Percentiles rank a stretch among this genome's conserved stretches.
Evolutionary conservation across 2,888 invertebrate genomes (phyloP).

Genomic region (Ferrisia virgata): DNA sequence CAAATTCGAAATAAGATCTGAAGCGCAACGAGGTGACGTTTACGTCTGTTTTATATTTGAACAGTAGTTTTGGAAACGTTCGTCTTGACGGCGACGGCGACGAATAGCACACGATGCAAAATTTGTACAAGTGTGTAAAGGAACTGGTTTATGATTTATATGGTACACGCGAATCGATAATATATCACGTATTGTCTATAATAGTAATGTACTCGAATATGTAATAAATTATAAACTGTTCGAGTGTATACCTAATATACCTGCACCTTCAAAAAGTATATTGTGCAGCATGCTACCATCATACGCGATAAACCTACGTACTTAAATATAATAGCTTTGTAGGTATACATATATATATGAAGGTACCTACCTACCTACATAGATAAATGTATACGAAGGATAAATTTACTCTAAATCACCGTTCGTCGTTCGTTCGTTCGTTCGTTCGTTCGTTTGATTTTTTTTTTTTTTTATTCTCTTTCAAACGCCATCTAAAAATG

Average conservation of each 20-base stretch:
- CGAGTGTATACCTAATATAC: not conserved
- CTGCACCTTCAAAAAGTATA: not conserved
- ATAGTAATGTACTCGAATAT: too few species aligned
- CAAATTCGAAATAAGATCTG: constrained; percentile 1
- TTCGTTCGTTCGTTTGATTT: too few species aligned
- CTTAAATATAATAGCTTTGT: not conserved
- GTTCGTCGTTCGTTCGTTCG: not conserved
- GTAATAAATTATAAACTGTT: not conserved
- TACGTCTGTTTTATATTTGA: constrained; percentile 32
- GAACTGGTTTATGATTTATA: constrained; percentile 14
- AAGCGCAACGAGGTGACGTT: constrained; percentile 19
- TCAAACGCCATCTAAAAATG: not conserved
- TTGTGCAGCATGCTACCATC: not conserved
- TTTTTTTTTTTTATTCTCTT: too few species aligned
- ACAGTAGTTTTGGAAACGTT: not conserved
- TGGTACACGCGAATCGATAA: not conserved
- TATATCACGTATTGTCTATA: constrained; percentile 3
- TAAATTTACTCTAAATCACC: not conserved
- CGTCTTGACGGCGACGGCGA: not conserved
- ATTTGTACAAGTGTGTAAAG: not conserved
- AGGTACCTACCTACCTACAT: not conserved
- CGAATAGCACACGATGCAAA: not conserved
- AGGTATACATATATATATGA: not conserved
- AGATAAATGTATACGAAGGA: not conserved
- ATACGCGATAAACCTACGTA: not conserved